Percentiles rank a stretch among this genome's conserved stretches.
Conservation (phyloP, 2,888 invertebrate genomes). For the Ectemnius continuus region DNA sequence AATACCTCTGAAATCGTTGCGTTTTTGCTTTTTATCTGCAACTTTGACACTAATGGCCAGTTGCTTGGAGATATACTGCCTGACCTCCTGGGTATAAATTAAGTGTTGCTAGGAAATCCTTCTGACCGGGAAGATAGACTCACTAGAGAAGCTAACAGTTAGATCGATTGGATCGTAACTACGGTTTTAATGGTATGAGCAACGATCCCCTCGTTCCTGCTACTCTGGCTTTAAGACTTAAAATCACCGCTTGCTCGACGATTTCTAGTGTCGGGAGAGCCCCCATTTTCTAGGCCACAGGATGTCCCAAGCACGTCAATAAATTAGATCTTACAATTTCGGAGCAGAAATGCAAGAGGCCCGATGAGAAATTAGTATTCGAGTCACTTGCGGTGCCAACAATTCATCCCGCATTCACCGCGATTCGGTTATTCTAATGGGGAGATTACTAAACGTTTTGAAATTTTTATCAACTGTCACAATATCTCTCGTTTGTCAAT, state of each 20-base stretch:
- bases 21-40: too few relatives aligned
- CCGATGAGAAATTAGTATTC: constrained; percentile 16
- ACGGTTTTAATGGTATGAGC: too few relatives aligned
- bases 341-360: constrained; percentile 12
- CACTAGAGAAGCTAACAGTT: too few relatives aligned
- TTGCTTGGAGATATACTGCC: too few relatives aligned
- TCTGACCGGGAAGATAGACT: too few relatives aligned
- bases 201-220: too few relatives aligned
- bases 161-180: too few relatives aligned
- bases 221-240: too few relatives aligned
- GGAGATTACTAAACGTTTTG: background rate
- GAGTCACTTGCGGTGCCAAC: background rate
- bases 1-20: too few relatives aligned
- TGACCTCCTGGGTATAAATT: too few relatives aligned
- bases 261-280: background rate
- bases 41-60: too few relatives aligned
- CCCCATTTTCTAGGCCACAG: background rate
- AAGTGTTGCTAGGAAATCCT: too few relatives aligned
- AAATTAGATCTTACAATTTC: constrained; percentile 35
- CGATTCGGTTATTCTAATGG: background rate
- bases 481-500: background rate
- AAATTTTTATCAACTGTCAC: background rate
- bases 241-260: background rate
- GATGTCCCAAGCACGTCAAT: background rate
- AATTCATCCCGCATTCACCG: background rate